Conservation (phyloP, 2,113 vertebrate genomes). For the Synchiropus splendidus region DNA sequence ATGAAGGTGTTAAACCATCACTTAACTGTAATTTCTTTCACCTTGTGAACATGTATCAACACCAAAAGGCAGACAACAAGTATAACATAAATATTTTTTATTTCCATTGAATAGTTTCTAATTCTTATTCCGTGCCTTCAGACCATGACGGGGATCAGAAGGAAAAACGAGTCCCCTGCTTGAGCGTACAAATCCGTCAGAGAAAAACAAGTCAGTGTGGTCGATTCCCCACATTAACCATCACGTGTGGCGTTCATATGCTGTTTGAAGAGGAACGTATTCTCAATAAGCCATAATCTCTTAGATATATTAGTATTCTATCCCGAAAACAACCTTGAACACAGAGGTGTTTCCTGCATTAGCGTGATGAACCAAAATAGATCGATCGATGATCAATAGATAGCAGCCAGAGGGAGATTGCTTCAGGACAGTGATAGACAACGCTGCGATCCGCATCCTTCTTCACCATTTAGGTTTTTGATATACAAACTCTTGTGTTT, state of each 20-base stretch:
- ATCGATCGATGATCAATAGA: conserved; percentile 53
- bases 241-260: conserved; percentile 62
- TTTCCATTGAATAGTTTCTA: conserved; percentile 67
- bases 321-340: conserved; percentile 55
- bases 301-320: conserved; percentile 64
- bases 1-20: too few species aligned
- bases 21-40: too few species aligned
- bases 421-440: conserved; percentile 66
- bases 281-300: conserved; percentile 61
- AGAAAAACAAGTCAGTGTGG: conserved; percentile 60
- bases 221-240: conserved; percentile 51
- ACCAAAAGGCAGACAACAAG: conserved; percentile 10
- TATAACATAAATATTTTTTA: conserved; percentile 63
- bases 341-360: conserved; percentile 53
- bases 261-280: conserved; percentile 60
- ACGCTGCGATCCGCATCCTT: conserved; percentile 63
- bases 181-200: conserved; percentile 58
- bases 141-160: conserved; percentile 66
- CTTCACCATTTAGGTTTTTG: conserved; percentile 59
- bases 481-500: conserved; percentile 63
- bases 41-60: too few species aligned
- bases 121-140: conserved; percentile 53
- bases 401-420: conserved; percentile 64
- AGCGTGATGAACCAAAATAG: conserved; percentile 53
- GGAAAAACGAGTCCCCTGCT: conserved; percentile 64